Evolutionary conservation across 1,140 invertebrate species (phyloP).

Genomic region (Macrobrachium nipponense): DNA sequence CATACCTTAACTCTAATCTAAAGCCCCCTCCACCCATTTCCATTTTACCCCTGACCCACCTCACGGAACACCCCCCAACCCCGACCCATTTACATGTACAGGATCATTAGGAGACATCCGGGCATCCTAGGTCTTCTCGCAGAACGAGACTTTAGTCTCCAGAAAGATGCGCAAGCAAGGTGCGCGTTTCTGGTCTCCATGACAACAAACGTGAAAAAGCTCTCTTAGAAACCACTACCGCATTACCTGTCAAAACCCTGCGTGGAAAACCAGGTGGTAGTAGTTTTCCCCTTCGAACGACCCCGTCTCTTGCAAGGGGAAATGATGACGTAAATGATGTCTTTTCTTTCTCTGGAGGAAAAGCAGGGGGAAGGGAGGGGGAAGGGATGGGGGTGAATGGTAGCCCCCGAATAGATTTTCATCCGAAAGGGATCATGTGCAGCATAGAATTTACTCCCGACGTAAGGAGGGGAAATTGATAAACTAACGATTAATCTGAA

Average conservation of each 20-base stretch:
- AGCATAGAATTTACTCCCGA: too few species aligned
- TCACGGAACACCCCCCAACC: neutral
- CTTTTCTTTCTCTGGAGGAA: too few species aligned
- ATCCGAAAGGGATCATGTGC: too few species aligned
- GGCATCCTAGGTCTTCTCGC: too few species aligned
- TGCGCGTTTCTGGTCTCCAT: conserved; percentile 38
- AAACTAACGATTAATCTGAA: too few species aligned
- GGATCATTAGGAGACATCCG: neutral
- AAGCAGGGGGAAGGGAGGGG: too few species aligned
- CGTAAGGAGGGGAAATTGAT: too few species aligned
- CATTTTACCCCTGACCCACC: neutral
- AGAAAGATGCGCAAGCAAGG: neutral
- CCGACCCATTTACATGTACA: neutral
- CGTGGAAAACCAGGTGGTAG: neutral
- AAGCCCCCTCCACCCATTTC: conserved; percentile 15
- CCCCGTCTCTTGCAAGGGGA: neutral
- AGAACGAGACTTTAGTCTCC: neutral
- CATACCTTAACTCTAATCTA: conserved; percentile 25
- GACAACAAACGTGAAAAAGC: conserved; percentile 47
- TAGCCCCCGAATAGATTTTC: too few species aligned
- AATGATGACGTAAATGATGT: too few species aligned
- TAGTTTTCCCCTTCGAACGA: neutral
- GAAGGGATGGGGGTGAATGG: too few species aligned
- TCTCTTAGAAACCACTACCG: conserved; percentile 3
- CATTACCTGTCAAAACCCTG: conserved; percentile 29